A percentile compares a stretch with the other conserved stretches of the same genome.
Conservation (phyloP, 1,140 invertebrate genomes). For the Drosophila pseudoobscura region DNA sequence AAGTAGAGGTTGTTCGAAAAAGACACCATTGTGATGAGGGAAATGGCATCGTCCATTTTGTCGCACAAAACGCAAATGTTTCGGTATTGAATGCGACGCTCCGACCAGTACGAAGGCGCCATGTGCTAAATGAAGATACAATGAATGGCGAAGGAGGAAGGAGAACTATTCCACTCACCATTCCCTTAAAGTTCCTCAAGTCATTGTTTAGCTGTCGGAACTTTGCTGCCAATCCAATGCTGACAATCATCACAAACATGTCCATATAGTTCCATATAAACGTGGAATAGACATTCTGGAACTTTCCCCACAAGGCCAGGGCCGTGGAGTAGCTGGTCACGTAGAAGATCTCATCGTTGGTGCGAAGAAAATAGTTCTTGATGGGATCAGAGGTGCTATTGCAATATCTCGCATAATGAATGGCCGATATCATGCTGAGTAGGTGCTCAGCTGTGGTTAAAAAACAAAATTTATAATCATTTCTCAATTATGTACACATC, state of each 20-base stretch:
- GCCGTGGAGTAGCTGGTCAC: conserved; percentile 54
- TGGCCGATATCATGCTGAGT: conserved; percentile 68
- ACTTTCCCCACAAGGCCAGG: conserved; percentile 66
- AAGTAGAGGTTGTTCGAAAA: conserved; percentile 83
- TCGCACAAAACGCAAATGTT: conserved; percentile 75
- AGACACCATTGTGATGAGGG: conserved; percentile 77
- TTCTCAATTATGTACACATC: not conserved
- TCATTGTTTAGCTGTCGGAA: conserved; percentile 78
- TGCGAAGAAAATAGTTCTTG: conserved; percentile 63
- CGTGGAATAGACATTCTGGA: conserved; percentile 69
- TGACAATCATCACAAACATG: conserved; percentile 80
- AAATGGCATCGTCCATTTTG: conserved; percentile 75
- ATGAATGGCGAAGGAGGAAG: conserved; percentile 30
- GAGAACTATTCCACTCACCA: conserved; percentile 45
- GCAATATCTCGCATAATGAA: conserved; percentile 64
- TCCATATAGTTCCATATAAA: conserved; percentile 82
- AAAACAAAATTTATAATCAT: not conserved
- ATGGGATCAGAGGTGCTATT: conserved; percentile 70
- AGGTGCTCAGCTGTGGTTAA: conserved; percentile 61
- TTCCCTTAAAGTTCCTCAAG: conserved; percentile 72
- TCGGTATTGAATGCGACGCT: conserved; percentile 74
- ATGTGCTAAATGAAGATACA: conserved; percentile 64
- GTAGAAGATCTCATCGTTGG: conserved; percentile 71
- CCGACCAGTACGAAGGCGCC: conserved; percentile 66
- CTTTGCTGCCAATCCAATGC: conserved; percentile 67